Conservation (phyloP, 2,113 vertebrate genomes). For the Gymnorhina tibicen region DNA sequence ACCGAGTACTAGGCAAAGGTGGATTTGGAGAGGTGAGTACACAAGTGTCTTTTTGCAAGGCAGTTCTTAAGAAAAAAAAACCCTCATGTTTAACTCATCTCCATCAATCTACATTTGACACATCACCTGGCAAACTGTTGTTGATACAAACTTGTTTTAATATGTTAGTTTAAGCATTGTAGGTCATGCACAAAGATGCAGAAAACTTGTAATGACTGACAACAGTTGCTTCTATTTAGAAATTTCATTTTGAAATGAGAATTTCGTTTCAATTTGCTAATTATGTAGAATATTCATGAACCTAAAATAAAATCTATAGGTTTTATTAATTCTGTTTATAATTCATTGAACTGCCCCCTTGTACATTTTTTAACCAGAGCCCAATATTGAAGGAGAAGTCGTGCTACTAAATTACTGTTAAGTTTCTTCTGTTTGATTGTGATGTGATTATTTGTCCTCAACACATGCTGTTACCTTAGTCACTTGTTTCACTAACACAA, state of each 20-base stretch:
- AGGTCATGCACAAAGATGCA: neutral
- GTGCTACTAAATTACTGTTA: neutral
- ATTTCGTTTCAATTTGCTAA: neutral
- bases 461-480: neutral
- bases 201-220: neutral
- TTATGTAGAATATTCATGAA: neutral
- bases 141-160: neutral
- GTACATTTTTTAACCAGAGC: neutral
- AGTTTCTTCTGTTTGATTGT: neutral
- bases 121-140: neutral
- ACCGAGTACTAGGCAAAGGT: conserved; percentile 92
- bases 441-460: neutral
- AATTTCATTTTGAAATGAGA: neutral
- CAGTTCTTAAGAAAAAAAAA: neutral
- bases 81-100: neutral
- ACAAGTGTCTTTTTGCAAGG: neutral
- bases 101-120: neutral
- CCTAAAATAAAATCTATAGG: neutral
- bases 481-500: neutral
- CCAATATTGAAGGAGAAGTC: neutral
- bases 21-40: conserved; percentile 94
- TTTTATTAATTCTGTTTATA: neutral
- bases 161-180: neutral
- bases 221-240: neutral
- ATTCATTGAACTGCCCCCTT: neutral